phyloP scores from a whole-genome alignment of 2,113 vertebrate species.

The Pollimyrus isidori region DNA sequence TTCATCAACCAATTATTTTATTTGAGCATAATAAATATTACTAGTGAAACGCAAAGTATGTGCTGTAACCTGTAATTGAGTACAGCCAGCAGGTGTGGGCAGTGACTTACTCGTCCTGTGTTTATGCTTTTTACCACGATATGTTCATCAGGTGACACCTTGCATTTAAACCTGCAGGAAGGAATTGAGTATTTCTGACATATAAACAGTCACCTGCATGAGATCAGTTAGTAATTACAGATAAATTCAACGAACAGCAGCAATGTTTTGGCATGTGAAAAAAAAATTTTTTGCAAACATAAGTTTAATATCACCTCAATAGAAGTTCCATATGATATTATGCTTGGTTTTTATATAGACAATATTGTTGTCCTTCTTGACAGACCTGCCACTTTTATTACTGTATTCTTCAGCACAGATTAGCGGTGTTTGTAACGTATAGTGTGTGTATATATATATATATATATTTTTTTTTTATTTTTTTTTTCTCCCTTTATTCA shows the following conservation, averaged over 20 bases:
- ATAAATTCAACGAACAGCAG: neutral
- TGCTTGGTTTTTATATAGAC: slow-evolving; percentile 42
- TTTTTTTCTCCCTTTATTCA: neutral
- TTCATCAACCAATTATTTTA: neutral
- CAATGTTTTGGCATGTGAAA: neutral
- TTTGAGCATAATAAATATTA: neutral
- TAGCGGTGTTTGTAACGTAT: slow-evolving; percentile 25
- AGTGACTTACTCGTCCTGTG: neutral
- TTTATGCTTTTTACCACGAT: neutral
- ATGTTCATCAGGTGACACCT: neutral
- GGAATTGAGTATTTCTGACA: neutral
- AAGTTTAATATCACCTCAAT: neutral
- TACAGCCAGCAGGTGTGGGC: neutral
- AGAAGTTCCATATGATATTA: slow-evolving; percentile 22
- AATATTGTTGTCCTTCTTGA: slow-evolving; percentile 39
- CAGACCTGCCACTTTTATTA: slow-evolving; percentile 39
- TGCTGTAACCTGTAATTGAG: neutral
- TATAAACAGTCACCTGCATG: neutral
- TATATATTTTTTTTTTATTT: too few relatives aligned
- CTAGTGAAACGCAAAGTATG: neutral
- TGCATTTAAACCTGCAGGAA: neutral
- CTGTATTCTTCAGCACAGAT: slow-evolving; percentile 43
- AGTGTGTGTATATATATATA: too few relatives aligned
- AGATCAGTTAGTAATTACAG: neutral
- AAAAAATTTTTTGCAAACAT: neutral